A percentile compares a stretch with the other conserved stretches of the same genome.
Conservation (phyloP, 2,113 vertebrate species). For the Parotia lawesii region DNA sequence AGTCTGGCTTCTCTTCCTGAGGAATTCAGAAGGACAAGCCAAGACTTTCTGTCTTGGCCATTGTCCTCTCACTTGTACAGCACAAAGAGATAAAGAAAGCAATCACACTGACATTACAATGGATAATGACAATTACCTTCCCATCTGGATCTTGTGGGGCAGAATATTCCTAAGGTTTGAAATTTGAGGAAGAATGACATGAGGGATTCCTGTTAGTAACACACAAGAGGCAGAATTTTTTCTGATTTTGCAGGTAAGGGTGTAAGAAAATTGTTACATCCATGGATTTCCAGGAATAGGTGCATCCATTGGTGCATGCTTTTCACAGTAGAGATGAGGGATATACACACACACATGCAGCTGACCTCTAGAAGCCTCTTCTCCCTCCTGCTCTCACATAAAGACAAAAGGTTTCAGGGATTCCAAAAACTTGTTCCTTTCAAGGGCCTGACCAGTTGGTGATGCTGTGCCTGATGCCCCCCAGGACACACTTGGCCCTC, state of each 20-base stretch:
- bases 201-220: not conserved
- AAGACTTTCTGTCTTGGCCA: not conserved
- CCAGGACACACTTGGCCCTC: accelerated
- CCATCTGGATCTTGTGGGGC: not conserved
- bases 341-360: accelerated
- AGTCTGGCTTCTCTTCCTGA: not conserved
- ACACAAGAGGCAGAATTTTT: not conserved
- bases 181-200: not conserved
- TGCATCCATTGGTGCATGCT: not conserved
- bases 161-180: not conserved
- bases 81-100: not conserved
- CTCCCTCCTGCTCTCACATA: not conserved
- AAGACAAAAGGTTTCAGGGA: not conserved
- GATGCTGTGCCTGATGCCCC: not conserved
- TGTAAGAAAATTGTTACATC: not conserved
- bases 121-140: not conserved
- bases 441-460: not conserved
- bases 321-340: not conserved
- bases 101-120: not conserved
- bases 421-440: not conserved
- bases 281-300: not conserved
- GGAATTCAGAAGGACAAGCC: not conserved
- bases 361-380: not conserved
- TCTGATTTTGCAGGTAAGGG: not conserved
- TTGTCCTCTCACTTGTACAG: not conserved